phyloP scores from a whole-genome alignment of 2,797 vertebrate species.

The Cichlasoma orientale region DNA sequence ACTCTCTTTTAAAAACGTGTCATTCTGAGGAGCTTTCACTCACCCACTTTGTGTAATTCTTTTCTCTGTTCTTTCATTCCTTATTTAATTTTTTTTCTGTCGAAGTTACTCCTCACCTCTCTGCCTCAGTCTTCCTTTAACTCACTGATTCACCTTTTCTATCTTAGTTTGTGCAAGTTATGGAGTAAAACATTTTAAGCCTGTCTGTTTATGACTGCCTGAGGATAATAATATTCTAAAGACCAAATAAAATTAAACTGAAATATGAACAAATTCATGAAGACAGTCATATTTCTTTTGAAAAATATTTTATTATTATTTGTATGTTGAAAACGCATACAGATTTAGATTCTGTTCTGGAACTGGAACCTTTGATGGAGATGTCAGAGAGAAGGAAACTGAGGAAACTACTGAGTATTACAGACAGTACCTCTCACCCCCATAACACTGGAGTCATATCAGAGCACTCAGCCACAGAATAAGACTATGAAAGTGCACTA shows the following conservation, averaged over 20 bases:
- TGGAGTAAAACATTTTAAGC: background rate
- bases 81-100: background rate
- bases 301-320: background rate
- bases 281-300: too few relatives aligned
- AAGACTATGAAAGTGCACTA: background rate
- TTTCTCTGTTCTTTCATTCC: background rate
- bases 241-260: background rate
- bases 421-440: background rate
- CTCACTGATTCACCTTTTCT: background rate
- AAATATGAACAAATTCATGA: background rate
- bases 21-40: constrained; percentile 1
- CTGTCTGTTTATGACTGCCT: background rate
- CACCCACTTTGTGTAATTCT: background rate
- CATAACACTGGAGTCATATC: background rate
- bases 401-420: background rate
- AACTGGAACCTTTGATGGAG: background rate
- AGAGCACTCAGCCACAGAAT: background rate
- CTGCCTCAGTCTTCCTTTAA: background rate
- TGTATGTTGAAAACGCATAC: background rate
- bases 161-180: background rate
- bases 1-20: constrained; percentile 23
- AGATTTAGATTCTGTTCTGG: background rate
- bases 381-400: background rate
- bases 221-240: background rate
- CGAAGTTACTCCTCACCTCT: background rate